phyloP scores from a whole-genome alignment of 2,888 invertebrate species.

The Gastracanthus pulcherrimus region DNA sequence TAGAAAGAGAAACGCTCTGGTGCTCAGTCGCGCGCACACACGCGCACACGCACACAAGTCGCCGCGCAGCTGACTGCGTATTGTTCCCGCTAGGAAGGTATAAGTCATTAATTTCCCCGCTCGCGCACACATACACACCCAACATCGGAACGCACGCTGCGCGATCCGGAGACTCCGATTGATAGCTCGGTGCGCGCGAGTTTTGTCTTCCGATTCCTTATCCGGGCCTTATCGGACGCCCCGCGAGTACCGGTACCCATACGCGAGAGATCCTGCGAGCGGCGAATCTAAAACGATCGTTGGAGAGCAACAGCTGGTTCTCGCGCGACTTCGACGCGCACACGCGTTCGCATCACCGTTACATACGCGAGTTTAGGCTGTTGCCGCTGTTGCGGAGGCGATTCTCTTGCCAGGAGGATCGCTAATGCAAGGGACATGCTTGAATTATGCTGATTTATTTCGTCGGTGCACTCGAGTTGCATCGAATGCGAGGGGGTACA shows the following conservation, averaged over 20 bases:
- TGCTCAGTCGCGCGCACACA: background rate
- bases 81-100: conserved; percentile 70
- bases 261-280: too few species aligned
- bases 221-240: background rate
- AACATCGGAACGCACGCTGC: background rate
- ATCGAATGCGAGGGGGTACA: too few species aligned
- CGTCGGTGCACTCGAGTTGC: too few species aligned
- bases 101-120: conserved; percentile 75
- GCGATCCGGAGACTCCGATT: conserved; percentile 26
- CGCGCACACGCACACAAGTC: conserved; percentile 60
- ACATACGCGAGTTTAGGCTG: too few species aligned
- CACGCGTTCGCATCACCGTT: too few species aligned
- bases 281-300: background rate
- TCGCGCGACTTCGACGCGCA: too few species aligned
- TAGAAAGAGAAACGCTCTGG: conserved; percentile 32
- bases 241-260: too few species aligned
- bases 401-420: too few species aligned
- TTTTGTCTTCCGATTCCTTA: conserved; percentile 17
- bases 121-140: background rate
- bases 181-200: conserved; percentile 17
- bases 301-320: too few species aligned
- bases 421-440: too few species aligned
- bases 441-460: too few species aligned
- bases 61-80: conserved; percentile 71
- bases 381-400: too few species aligned